Evolutionary conservation across 2,797 vertebrate genomes (phyloP).

Genomic region (Epinephelus malabaricus): DNA sequence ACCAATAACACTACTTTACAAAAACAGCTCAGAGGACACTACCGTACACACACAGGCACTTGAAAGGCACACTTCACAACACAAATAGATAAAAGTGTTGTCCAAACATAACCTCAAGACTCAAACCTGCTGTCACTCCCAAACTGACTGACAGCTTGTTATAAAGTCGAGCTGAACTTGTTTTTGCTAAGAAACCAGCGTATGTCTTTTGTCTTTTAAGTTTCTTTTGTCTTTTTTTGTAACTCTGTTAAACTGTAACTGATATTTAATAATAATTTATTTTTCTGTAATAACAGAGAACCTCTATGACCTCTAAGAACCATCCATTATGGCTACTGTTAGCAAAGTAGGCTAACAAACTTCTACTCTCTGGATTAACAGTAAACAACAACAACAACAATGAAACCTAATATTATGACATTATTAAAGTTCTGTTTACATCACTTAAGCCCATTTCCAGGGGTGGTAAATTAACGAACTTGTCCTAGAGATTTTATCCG

Average conservation of each 20-base stretch:
- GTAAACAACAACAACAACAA: background rate
- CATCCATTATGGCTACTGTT: background rate
- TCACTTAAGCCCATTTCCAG: background rate
- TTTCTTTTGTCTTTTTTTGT: background rate
- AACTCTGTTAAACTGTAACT: background rate
- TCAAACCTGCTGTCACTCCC: background rate
- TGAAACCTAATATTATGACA: background rate
- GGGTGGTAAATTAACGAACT: too few species aligned
- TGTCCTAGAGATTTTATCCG: too few species aligned
- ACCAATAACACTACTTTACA: conserved; percentile 20
- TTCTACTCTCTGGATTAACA: background rate
- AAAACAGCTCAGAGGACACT: conserved; percentile 18
- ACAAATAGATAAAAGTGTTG: background rate
- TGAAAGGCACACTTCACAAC: conserved; percentile 1
- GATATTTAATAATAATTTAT: background rate
- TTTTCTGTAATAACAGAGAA: background rate
- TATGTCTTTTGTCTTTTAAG: background rate
- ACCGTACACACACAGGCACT: background rate
- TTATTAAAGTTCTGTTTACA: background rate
- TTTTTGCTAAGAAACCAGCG: background rate
- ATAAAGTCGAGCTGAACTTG: background rate
- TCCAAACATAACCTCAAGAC: background rate
- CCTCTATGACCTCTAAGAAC: too few species aligned
- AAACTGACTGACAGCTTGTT: background rate
- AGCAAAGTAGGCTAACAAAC: conserved; percentile 10